phyloP scores from a whole-genome alignment of 2,113 vertebrate genomes.

The Penelope pileata region DNA sequence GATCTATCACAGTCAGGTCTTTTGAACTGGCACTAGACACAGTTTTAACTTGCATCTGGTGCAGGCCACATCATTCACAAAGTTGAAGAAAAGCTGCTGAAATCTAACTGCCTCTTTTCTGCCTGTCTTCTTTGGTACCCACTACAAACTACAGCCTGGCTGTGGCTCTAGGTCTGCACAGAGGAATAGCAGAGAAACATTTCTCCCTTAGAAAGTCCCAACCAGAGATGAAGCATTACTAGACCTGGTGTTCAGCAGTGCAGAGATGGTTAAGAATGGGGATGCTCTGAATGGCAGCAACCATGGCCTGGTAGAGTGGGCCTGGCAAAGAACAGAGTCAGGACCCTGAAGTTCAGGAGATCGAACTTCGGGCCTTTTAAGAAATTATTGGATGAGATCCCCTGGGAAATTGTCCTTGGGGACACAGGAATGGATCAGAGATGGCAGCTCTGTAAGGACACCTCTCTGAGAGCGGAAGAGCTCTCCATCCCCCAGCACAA shows the following conservation, averaged over 20 bases:
- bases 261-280: too few relatives aligned
- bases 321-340: background rate
- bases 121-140: background rate
- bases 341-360: background rate
- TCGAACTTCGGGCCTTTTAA: background rate
- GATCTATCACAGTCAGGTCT: background rate
- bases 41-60: background rate
- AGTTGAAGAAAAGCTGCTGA: background rate
- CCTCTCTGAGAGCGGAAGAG: background rate
- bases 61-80: background rate
- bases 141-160: background rate
- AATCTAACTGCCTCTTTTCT: background rate
- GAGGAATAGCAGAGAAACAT: rapidly evolving
- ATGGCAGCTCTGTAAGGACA: background rate
- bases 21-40: background rate
- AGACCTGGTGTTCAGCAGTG: too few relatives aligned
- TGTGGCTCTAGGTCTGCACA: background rate
- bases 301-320: background rate
- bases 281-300: too few relatives aligned
- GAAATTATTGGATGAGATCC: background rate
- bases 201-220: background rate
- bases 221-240: too few relatives aligned
- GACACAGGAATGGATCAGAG: background rate
- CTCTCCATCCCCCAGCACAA: background rate
- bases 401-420: background rate